Evolutionary conservation across 1,140 invertebrate species (phyloP).

Genomic region (Zaprionus davidi): DNA sequence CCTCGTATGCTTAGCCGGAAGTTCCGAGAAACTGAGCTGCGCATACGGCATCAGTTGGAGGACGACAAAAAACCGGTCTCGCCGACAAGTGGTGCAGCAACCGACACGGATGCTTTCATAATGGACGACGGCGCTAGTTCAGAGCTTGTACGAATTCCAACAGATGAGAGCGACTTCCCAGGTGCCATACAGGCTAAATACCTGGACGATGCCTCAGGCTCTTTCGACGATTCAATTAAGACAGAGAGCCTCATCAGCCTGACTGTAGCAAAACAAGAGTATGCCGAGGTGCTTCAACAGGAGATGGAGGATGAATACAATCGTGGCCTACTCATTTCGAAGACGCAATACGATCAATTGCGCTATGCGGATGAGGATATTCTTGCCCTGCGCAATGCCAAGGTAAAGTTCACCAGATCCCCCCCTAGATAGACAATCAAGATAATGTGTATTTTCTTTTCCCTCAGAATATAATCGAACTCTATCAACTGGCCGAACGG

Average conservation of each 20-base stretch:
- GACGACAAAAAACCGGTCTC: slow-evolving; percentile 57
- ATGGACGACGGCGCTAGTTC: slow-evolving; percentile 32
- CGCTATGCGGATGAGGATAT: slow-evolving; percentile 80
- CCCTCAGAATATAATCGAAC: slow-evolving; percentile 68
- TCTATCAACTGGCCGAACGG: slow-evolving; percentile 78
- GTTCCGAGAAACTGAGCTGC: slow-evolving; percentile 78
- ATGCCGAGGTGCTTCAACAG: slow-evolving; percentile 64
- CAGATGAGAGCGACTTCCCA: slow-evolving; percentile 47
- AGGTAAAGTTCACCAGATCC: slow-evolving; percentile 40
- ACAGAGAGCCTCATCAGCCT: slow-evolving; percentile 69
- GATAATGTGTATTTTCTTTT: not conserved
- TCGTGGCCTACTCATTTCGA: slow-evolving; percentile 71
- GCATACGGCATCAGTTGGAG: slow-evolving; percentile 73
- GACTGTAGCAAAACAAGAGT: slow-evolving; percentile 67
- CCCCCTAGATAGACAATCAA: not conserved
- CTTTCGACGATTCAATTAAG: slow-evolving; percentile 59
- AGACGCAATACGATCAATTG: slow-evolving; percentile 75
- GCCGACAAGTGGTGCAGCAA: not conserved
- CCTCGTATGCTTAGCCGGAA: slow-evolving; percentile 57
- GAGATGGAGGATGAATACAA: slow-evolving; percentile 80
- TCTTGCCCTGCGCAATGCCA: slow-evolving; percentile 67
- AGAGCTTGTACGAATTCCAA: slow-evolving; percentile 39
- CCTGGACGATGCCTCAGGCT: slow-evolving; percentile 70
- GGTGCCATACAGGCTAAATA: slow-evolving; percentile 45
- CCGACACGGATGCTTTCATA: slow-evolving; percentile 26